Conservation (phyloP, 2,797 vertebrate genomes). For the Pangasius djambal region DNA sequence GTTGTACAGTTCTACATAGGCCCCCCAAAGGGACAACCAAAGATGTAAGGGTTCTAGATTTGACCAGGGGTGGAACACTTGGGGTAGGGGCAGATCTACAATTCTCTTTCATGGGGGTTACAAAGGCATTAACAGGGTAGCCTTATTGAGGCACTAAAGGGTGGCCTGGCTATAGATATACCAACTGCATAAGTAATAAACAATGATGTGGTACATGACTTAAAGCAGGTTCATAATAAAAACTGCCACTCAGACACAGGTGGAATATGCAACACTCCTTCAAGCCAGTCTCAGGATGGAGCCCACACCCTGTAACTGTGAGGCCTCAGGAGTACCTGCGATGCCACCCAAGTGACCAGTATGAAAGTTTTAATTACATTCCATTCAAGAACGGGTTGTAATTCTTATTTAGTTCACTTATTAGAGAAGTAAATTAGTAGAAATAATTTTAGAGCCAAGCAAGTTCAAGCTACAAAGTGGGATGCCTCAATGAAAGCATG, state of each 20-base stretch:
- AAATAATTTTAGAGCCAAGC: neutral
- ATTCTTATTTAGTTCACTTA: neutral
- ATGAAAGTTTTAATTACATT: neutral
- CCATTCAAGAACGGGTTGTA: too few species aligned
- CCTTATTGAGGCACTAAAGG: neutral
- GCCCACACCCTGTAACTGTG: neutral
- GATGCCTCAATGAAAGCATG: too few species aligned
- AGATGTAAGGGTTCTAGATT: neutral
- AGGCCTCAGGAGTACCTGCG: neutral
- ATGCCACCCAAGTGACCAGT: neutral
- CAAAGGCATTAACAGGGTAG: neutral
- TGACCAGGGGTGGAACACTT: neutral
- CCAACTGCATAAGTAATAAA: constrained; percentile 1
- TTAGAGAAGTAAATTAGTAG: neutral
- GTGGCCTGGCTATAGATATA: neutral
- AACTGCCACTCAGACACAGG: neutral
- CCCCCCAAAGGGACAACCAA: neutral
- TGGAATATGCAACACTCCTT: neutral
- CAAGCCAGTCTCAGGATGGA: neutral
- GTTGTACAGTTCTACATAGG: too few species aligned
- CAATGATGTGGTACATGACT: neutral
- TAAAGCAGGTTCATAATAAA: constrained; percentile 1
- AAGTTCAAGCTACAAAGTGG: too few species aligned
- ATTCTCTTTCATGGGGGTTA: constrained; percentile 1
- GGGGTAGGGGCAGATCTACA: neutral